A percentile compares a stretch with the other conserved stretches of the same genome.
These are phyloP conservation scores for Galerucella pusilla DNA, from an alignment of 2,888 invertebrate genomes.

Conservation along the genomic window DNA sequence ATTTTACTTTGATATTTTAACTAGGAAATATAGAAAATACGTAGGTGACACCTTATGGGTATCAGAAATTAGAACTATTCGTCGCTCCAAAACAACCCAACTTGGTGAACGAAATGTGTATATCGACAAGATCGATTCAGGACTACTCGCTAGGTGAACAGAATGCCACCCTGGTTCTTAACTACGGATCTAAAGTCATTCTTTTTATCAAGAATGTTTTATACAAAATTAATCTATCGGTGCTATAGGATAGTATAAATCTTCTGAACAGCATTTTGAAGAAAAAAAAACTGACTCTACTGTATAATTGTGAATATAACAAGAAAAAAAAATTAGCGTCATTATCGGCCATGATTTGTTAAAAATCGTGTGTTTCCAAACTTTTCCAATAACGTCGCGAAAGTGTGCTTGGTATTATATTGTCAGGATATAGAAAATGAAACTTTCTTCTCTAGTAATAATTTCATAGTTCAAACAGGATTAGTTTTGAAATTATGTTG, in stretches of 20 bases:
- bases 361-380: constrained; percentile 16
- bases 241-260: neutral
- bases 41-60: no score
- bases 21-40: no score
- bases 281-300: neutral
- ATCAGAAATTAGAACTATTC: no score
- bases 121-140: no score
- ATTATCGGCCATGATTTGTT: constrained; percentile 13
- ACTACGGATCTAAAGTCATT: no score
- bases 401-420: constrained; percentile 18
- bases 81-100: no score
- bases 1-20: no score
- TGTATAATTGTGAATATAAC: neutral
- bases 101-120: no score
- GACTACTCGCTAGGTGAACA: no score
- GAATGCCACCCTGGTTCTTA: no score
- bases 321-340: constrained; percentile 11
- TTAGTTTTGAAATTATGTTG: neutral
- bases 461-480: constrained; percentile 1
- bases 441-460: neutral
- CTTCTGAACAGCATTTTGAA: neutral
- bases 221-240: neutral
- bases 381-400: constrained; percentile 25
- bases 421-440: constrained; percentile 21
- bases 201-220: no score